phyloP scores from a whole-genome alignment of 2,797 vertebrate genomes.

The Crenichthys baileyi region DNA sequence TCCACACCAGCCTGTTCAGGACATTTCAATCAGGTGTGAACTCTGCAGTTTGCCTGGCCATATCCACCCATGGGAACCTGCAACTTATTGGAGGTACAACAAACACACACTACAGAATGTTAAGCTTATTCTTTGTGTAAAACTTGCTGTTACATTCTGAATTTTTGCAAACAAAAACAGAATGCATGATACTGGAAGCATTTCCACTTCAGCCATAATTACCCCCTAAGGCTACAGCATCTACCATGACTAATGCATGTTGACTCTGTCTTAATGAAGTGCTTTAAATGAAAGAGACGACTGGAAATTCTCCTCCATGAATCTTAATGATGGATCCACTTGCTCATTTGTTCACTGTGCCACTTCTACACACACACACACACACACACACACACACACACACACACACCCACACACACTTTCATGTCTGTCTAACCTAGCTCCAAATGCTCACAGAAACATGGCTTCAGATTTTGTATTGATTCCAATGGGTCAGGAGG shows the following conservation, averaged over 20 bases:
- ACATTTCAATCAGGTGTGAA: background rate
- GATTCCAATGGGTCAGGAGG: no score
- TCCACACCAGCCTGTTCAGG: background rate
- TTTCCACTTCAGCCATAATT: slow-evolving; percentile 59
- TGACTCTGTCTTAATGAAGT: slow-evolving; percentile 78
- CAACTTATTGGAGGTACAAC: no score
- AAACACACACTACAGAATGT: background rate
- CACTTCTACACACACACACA: background rate
- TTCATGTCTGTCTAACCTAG: background rate
- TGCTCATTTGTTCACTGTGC: slow-evolving; percentile 18
- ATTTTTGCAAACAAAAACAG: background rate
- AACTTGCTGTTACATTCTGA: background rate
- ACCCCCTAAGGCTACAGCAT: slow-evolving; percentile 47
- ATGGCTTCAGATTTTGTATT: background rate
- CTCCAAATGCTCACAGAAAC: background rate
- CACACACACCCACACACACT: background rate
- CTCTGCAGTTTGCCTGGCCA: no score
- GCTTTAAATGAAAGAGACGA: slow-evolving; percentile 57
- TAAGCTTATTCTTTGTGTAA: background rate
- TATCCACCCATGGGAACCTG: no score
- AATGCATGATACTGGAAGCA: background rate
- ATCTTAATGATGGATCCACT: slow-evolving; percentile 71
- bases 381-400: no score
- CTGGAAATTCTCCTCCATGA: slow-evolving; percentile 57
- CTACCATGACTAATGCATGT: slow-evolving; percentile 74